Evolutionary conservation across 2,113 vertebrate species (phyloP).

Genomic region (Stigmatopora argus): DNA sequence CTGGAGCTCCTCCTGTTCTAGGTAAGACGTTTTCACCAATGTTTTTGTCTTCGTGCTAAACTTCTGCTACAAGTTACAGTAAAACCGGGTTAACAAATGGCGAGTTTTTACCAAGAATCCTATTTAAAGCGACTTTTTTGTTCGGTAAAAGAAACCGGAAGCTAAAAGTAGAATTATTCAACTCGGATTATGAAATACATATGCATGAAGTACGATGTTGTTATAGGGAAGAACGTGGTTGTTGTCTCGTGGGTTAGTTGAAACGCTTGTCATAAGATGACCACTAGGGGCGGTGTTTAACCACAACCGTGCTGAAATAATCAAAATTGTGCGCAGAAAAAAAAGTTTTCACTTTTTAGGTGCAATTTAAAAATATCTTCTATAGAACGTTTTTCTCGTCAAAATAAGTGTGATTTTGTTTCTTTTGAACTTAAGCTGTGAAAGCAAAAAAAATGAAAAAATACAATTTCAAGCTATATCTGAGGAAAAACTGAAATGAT

Average conservation of each 20-base stretch:
- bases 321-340: too few relatives aligned
- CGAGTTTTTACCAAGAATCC: neutral
- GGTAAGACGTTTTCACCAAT: conserved; percentile 29
- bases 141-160: neutral
- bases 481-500: too few relatives aligned
- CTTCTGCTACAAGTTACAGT: conserved; percentile 12
- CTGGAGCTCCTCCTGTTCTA: neutral
- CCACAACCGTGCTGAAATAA: too few relatives aligned
- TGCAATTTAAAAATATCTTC: too few relatives aligned
- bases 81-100: neutral
- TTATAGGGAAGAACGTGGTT: too few relatives aligned
- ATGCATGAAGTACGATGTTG: neutral
- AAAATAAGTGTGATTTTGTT: neutral
- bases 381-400: neutral
- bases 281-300: too few relatives aligned
- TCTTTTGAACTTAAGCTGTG: neutral
- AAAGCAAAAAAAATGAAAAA: too few relatives aligned
- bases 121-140: neutral
- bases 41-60: conserved; percentile 6
- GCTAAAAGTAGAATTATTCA: neutral
- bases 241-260: too few relatives aligned
- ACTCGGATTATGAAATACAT: neutral
- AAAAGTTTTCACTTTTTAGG: too few relatives aligned
- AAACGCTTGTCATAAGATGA: too few relatives aligned
- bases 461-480: too few relatives aligned